Percentiles rank a stretch among this genome's conserved stretches.
These are phyloP conservation scores for Diceros bicornis DNA, from an alignment of 2,797 vertebrate genomes.

Conservation along the genomic window DNA sequence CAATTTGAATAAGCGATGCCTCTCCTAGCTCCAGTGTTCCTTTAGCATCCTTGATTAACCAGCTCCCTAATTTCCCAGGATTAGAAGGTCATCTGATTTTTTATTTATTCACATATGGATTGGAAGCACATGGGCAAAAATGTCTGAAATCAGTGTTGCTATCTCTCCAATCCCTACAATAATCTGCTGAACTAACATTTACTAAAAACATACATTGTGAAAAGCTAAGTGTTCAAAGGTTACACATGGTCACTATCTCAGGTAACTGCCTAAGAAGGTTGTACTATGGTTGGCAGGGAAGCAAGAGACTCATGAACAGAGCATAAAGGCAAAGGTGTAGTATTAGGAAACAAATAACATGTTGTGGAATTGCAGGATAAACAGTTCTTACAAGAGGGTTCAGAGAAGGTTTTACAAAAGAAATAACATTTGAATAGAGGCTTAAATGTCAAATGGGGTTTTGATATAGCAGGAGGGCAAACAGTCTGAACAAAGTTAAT, in stretches of 20 bases:
- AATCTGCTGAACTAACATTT: neutral
- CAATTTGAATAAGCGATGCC: neutral
- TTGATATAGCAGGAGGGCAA: conserved; percentile 32
- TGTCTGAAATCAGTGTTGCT: neutral
- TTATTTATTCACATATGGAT: neutral
- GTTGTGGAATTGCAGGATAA: neutral
- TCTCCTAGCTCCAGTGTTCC: neutral
- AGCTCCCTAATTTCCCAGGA: neutral
- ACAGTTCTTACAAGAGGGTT: neutral
- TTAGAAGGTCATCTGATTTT: neutral
- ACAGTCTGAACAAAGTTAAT: conserved; percentile 65
- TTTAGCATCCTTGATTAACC: neutral
- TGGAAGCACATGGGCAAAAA: neutral
- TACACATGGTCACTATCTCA: neutral
- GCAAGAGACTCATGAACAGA: rapidly evolving
- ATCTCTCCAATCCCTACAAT: neutral
- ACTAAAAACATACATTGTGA: neutral
- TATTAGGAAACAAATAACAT: neutral
- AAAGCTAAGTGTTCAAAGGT: neutral
- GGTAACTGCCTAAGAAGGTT: no score
- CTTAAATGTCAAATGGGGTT: neutral
- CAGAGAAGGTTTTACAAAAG: conserved; percentile 18
- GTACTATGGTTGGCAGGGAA: neutral
- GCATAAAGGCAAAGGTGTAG: neutral
- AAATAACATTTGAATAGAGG: conserved; percentile 17